Percentiles rank a stretch among this genome's conserved stretches.
These are phyloP conservation scores for Adrianichthys oophorus DNA, from an alignment of 2,797 vertebrate genomes.

Conservation along the genomic window DNA sequence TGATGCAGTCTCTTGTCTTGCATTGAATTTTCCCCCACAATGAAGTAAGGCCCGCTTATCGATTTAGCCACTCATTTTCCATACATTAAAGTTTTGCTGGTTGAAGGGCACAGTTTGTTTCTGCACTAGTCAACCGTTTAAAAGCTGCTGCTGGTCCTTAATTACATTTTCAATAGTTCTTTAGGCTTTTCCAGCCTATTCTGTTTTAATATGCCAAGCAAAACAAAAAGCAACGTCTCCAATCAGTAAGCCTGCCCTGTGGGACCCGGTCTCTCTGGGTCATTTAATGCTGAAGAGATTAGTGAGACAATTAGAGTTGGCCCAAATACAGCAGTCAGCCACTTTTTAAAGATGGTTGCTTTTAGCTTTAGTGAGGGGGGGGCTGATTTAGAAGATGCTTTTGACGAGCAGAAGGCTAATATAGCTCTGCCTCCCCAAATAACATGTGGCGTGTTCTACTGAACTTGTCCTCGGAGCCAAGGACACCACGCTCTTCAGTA, in stretches of 20 bases:
- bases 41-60: constrained; percentile 66
- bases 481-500: constrained; percentile 52
- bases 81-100: constrained; percentile 71
- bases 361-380: constrained; percentile 32
- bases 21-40: constrained; percentile 53
- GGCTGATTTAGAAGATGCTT: constrained; percentile 44
- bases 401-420: constrained; percentile 44
- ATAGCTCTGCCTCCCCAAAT: constrained; percentile 46
- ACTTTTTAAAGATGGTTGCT: constrained; percentile 54
- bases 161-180: constrained; percentile 81
- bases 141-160: constrained; percentile 76
- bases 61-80: constrained; percentile 70
- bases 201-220: constrained; percentile 69
- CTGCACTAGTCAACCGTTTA: constrained; percentile 75
- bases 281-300: constrained; percentile 75
- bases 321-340: constrained; percentile 61
- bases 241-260: constrained; percentile 64
- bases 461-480: constrained; percentile 68
- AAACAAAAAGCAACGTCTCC: constrained; percentile 69
- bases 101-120: constrained; percentile 74
- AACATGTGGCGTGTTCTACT: constrained; percentile 43
- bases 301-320: constrained; percentile 76
- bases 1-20: constrained; percentile 37
- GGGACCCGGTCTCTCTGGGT: constrained; percentile 68
- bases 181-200: constrained; percentile 59